phyloP scores from a whole-genome alignment of 2,888 invertebrate genomes.

The Brachyptera risi region DNA sequence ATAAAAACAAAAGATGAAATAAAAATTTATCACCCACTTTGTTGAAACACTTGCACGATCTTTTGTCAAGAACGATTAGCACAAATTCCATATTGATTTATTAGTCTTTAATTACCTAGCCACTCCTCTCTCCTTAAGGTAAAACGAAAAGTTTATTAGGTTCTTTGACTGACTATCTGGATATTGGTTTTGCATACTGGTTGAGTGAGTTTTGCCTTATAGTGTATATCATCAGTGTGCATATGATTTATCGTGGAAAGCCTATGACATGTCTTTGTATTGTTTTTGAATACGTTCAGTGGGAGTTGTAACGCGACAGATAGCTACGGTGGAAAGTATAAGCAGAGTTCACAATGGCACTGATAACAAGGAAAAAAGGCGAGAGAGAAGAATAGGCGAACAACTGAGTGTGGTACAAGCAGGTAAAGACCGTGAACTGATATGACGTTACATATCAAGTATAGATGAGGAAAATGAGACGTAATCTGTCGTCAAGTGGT shows the following conservation, averaged over 20 bases:
- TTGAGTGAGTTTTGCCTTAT: background rate
- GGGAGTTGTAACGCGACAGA: conserved; percentile 13
- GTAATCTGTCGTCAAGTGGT: too few species aligned
- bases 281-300: conserved; percentile 13
- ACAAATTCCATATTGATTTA: conserved; percentile 4
- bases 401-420: too few species aligned
- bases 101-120: background rate
- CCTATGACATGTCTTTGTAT: conserved; percentile 7
- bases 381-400: too few species aligned
- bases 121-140: background rate
- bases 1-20: too few species aligned
- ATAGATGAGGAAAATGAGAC: too few species aligned
- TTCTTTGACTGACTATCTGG: background rate
- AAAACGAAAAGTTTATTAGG: background rate
- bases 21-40: too few species aligned
- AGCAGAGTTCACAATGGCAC: background rate
- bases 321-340: background rate
- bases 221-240: background rate
- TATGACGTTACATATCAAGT: too few species aligned
- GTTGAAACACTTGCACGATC: too few species aligned
- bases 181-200: background rate
- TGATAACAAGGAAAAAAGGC: too few species aligned
- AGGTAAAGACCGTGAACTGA: too few species aligned
- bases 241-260: conserved; percentile 5
- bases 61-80: background rate